These are phyloP conservation scores for Anser cygnoides DNA, from an alignment of 2,113 vertebrate species.

Conservation along the genomic window DNA sequence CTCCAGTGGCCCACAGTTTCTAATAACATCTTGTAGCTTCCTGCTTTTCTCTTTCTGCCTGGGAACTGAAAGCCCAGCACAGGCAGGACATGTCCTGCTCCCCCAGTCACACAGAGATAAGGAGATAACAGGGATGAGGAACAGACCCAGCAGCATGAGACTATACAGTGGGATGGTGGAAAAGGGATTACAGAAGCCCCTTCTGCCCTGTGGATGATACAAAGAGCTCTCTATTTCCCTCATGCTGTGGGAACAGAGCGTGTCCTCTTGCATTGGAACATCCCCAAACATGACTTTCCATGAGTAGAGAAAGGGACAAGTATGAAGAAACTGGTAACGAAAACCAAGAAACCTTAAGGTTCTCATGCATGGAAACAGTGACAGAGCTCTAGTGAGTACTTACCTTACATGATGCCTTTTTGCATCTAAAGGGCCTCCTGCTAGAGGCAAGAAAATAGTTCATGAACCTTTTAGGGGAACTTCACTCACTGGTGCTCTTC, in stretches of 20 bases:
- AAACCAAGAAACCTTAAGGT: background rate
- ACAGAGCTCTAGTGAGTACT: background rate
- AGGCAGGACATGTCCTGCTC: background rate
- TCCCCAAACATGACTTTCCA: background rate
- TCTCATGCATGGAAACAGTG: background rate
- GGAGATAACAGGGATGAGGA: background rate
- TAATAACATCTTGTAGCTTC: background rate
- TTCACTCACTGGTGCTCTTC: background rate
- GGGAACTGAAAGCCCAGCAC: background rate
- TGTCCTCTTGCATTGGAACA: background rate
- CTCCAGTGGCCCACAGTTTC: background rate
- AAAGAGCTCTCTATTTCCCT: background rate
- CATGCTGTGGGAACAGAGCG: background rate
- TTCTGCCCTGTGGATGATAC: background rate
- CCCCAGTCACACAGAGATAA: background rate
- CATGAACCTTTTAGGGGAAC: background rate
- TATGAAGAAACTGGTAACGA: background rate
- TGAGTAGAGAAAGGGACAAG: background rate
- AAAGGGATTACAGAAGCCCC: background rate
- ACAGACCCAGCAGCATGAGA: background rate
- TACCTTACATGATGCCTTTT: background rate
- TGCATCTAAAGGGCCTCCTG: background rate
- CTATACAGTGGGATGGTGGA: background rate
- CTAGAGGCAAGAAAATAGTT: background rate
- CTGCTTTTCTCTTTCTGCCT: background rate